Evolutionary conservation across 2,888 invertebrate species (phyloP), one percentile per base, ranked within the genome.

Genomic region (Sphaerophoria rueppellii): DNA sequence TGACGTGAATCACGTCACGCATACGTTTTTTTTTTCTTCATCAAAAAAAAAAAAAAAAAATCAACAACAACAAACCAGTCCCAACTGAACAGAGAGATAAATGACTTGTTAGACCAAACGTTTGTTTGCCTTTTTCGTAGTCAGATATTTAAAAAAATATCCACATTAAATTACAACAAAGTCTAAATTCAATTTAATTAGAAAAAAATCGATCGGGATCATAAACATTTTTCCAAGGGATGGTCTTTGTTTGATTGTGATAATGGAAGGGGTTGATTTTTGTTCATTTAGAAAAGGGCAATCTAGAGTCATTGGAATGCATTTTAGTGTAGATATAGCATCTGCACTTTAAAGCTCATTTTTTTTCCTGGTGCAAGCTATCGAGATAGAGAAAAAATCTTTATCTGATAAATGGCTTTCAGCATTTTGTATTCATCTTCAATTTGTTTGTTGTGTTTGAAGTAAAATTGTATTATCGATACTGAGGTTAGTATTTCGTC

Each of bases 1-100:
- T 76, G 80, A 72, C 61, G 79, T 83, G 79, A 83, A 73, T 83
- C 83, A 80, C 82, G 69, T 65, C 65, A 65, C 50, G 65, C 50
- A 50, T 73, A 73, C 12, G 12, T 67, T 24, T 76, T 46, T 75
- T 58, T 54, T 37, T 46, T 71, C 50, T 54, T 65, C 35, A 46
- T n/a, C n/a, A n/a, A n/a, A n/a, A n/a, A n/a, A n/a, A n/a, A n/a
- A n/a, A n/a, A 50, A 43, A 9, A 43, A 57, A 40, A 65, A 32
- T 63, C 24, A 58, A 40, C 67, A 79, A 82, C 72, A 72, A 67
- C 67, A 72, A 50, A 61, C 46, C 52, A 46, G 63, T 65, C 60
- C 35, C 55, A 55, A 55, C 52, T 54, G 11, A 24, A 12, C 12
- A 24, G 24, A 43, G 14, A 24, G 43, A 16, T 16, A 61, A 6